Evolutionary conservation across 2,797 vertebrate genomes (phyloP), one percentile per base, ranked within the genome.

Genomic region (Oryzias sinensis): DNA sequence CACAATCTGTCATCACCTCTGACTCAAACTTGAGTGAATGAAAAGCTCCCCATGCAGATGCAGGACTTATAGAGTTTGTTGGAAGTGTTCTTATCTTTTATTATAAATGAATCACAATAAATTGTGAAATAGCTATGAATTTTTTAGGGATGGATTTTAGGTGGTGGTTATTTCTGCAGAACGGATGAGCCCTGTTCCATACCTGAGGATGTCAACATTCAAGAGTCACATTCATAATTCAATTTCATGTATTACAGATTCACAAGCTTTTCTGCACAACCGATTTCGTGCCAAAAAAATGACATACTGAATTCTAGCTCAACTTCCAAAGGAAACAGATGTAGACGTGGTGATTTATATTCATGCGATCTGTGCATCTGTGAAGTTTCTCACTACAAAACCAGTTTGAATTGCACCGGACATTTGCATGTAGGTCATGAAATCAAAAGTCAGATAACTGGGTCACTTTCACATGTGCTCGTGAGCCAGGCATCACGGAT

Each of bases 11-110:
- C 20, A 22, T 22, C 20, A 22, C 20, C 2, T 22, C 20, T 22
- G 20, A 45, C 17, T 45, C 3, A 8, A 18, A n/a, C 18, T 45
- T 44, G 4, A n/a, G 27, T 27, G 5, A 27, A 16, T 6, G 16
- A 16, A 43, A n/a, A 17, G 17, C 44, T 13, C 41, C 40, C 62
- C 48, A 49, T 22, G 9, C 41, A 42, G 7, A 24, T 82, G 79
- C 75, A 84, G 73, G 48, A 63, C 60, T 62, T 72, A 54, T 65
- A 53, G 22, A 64, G 43, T 70, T 72, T 67, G 70, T 71, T 25
- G 33, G 11, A 37, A 37, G 2, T 9, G 11, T 37, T 37, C 7
- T 27, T 6, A 27, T 27, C 27, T 27, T 27, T 27, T 37, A 13
- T 37, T 13, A 3, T 11, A 37, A 37, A 37, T 37, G 33, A 37